phyloP scores from a whole-genome alignment of 92 coral and sea anemone genomes.

The Umimayanthus kanabou region DNA sequence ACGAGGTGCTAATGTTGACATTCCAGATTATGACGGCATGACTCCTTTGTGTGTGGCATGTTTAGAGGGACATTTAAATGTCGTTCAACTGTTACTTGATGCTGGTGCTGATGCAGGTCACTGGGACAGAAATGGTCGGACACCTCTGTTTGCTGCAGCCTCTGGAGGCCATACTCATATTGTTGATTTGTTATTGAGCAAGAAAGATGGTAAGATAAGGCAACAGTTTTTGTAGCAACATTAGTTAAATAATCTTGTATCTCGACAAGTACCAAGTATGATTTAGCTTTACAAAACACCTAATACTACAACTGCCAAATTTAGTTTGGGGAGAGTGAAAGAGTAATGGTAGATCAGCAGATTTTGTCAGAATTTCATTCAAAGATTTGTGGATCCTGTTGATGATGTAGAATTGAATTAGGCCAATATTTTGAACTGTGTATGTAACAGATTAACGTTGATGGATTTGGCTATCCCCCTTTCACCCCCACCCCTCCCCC shows the following conservation, averaged over 20 bases:
- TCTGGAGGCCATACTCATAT: slow-evolving; percentile 92
- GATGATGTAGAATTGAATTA: too few relatives aligned
- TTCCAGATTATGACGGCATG: slow-evolving; percentile 96
- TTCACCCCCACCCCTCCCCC: too few relatives aligned
- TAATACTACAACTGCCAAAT: too few relatives aligned
- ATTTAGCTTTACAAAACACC: not conserved
- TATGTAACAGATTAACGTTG: too few relatives aligned
- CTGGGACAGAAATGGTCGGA: slow-evolving; percentile 98
- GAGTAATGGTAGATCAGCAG: too few relatives aligned
- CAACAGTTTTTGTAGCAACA: not conserved
- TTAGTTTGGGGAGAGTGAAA: too few relatives aligned
- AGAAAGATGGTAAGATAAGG: slow-evolving; percentile 66
- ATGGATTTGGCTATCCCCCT: too few relatives aligned
- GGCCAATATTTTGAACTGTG: too few relatives aligned
- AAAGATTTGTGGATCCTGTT: too few relatives aligned
- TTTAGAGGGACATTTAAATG: slow-evolving; percentile 82
- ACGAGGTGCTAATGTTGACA: slow-evolving; percentile 80
- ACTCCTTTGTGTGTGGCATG: slow-evolving; percentile 93
- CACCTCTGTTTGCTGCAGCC: slow-evolving; percentile 97
- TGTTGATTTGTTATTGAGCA: slow-evolving; percentile 69
- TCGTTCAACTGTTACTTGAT: slow-evolving; percentile 75
- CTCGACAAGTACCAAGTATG: not conserved
- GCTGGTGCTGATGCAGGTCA: slow-evolving; percentile 90
- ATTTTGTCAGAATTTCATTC: too few relatives aligned
- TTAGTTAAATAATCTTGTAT: too few relatives aligned